Conservation (phyloP, 1,140 invertebrate genomes). For the Drosophila ananassae region DNA sequence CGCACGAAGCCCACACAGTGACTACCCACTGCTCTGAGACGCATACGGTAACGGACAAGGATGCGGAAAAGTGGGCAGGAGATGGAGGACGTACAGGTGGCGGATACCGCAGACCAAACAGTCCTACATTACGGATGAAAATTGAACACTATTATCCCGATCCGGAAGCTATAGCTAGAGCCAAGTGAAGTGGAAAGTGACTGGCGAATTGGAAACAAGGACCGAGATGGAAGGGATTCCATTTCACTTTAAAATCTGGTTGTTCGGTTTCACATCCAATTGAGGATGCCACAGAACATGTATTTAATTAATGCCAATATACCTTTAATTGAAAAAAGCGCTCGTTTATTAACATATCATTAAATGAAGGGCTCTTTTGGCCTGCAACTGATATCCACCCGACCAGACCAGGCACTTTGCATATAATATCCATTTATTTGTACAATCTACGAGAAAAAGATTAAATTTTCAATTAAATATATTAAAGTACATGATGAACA, state of each 20-base stretch:
- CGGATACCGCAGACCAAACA: constrained; percentile 12
- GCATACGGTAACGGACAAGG: neutral
- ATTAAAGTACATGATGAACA: neutral
- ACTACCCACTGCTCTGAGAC: neutral
- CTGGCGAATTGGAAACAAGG: constrained; percentile 32
- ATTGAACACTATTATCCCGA: constrained; percentile 42
- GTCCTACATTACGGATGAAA: constrained; percentile 21
- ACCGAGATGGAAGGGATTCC: constrained; percentile 14
- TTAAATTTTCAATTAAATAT: neutral
- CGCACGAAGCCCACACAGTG: constrained; percentile 41
- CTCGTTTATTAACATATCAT: neutral
- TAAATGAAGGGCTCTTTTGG: neutral
- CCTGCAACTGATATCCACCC: neutral
- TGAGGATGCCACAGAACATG: neutral
- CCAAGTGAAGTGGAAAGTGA: constrained; percentile 25
- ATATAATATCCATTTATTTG: neutral
- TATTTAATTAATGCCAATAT: constrained; percentile 18
- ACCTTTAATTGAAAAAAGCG: neutral
- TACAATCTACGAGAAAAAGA: neutral
- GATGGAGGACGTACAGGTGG: too few relatives aligned
- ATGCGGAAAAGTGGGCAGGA: neutral
- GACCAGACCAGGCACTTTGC: neutral
- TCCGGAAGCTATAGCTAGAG: constrained; percentile 36
- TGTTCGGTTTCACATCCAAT: constrained; percentile 23
- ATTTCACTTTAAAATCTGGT: constrained; percentile 29